Base-by-base conservation (phyloP, 2,888 invertebrate species). In the Epistrophe grossulariae region DNA sequence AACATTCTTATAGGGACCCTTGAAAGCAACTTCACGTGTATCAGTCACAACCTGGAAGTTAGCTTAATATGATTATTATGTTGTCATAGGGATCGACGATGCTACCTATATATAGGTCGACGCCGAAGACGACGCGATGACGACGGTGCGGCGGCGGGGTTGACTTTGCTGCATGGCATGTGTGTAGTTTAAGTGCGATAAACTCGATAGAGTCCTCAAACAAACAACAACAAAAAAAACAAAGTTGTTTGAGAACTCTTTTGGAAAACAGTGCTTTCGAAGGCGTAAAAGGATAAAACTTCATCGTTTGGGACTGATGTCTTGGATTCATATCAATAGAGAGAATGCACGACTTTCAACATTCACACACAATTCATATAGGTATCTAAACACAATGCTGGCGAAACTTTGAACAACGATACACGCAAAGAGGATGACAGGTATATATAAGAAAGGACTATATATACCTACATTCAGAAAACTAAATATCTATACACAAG, bases 21-120 rank as follows among this genome's bases (percentile, higher is more conserved):
- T 71, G 28, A 66, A 71, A 59, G 38, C 60, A 78, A 66, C 74
- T 83, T 70, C 81, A 72, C 64, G 79, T 83, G 83, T 79, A 87
- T 83, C 83, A 79, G 71, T 76, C 85, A 82, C 82, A 77, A 72
- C 66, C 28, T 50, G 40, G 59, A 76, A 71, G 64, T 79, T 79
- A 70, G 59, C 76, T 71, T 71, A 83, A 87, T 87, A 87, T 87
- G 83, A 83, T 87, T 87, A 79, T 87, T 76, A 79, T 81, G 76
- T 79, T 79, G 71, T 83, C 83, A 71, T 59, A 72, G 19, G 71
- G 62, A 79, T 87, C 73, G 19, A 68, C 31, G 43, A 40, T 38
- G 38, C 60, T 28, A n/a, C 13, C 24, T 24, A 24, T 24, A 24
- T 24, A 24, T 3, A 13, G 55, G 60, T 43, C 8, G 19, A 15